Percentiles rank a stretch among this genome's conserved stretches.
phyloP scores from a whole-genome alignment of 2,113 vertebrate species.

The Pipra filicauda region DNA sequence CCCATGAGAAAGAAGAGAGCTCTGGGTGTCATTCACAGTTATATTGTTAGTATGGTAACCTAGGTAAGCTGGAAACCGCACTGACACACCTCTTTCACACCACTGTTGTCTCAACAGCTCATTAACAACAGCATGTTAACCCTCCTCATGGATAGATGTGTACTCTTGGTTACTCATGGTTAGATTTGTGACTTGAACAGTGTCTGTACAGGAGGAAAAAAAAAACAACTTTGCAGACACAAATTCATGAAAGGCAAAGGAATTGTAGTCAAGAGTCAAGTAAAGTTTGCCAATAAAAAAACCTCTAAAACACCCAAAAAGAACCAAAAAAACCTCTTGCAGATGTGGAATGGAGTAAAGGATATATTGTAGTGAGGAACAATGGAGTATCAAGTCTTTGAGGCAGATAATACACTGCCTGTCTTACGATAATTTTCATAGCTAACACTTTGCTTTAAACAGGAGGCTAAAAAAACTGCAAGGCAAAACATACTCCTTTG shows the following conservation, averaged over 20 bases:
- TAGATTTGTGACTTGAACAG: background rate
- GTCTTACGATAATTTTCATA: background rate
- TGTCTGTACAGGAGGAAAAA: background rate
- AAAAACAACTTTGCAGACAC: background rate
- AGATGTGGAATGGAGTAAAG: background rate
- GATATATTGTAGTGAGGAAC: background rate
- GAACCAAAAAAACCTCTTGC: background rate
- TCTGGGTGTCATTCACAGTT: background rate
- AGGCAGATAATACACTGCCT: background rate
- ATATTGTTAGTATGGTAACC: background rate
- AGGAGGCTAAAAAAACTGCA: background rate
- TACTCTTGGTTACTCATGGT: background rate
- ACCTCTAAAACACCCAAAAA: background rate
- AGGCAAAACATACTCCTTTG: background rate
- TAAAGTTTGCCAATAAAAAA: background rate
- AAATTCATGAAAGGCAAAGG: background rate
- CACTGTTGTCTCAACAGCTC: background rate
- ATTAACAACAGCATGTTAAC: background rate
- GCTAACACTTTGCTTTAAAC: background rate
- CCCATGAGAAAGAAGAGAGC: background rate
- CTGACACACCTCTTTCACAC: rapidly evolving
- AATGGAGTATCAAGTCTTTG: background rate
- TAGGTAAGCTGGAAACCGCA: background rate
- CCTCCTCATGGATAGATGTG: background rate
- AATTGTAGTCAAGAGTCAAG: background rate